Base-by-base conservation (phyloP, 2,797 vertebrate genomes). In the Erpetoichthys calabaricus region DNA sequence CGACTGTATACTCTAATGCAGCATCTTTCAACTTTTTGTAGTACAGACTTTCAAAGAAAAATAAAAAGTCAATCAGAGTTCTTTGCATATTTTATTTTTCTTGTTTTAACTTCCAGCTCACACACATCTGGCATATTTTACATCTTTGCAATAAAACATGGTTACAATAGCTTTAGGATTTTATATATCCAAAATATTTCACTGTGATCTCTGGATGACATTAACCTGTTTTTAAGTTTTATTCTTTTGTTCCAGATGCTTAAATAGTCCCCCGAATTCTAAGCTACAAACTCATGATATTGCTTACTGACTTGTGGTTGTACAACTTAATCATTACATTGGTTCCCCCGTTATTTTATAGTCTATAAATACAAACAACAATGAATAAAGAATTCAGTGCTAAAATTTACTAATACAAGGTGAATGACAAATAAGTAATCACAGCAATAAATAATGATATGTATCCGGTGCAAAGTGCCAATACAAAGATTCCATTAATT, bases 61-160 rank as follows among this genome's bases (percentile, higher is more conserved):
- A 68, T 56, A 78, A 69, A 79, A 81, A 80, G 78, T 70, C 74
- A 86, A 82, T 83, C 85, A 71, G 87, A 91, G 89, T 91, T 91
- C 82, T 96, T 96, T 97, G 94, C 92, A 97, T 96, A 97, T 94
- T 97, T 97, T 94, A 94, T 94, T 97, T 87, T 88, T 91, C 86
- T 84, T 88, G 70, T 84, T 90, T 88, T 67, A 83, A 51, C 82
- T 86, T 88, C 85, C 87, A 92, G 91, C 87, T 91, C 89, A 94
- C 90, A 92, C 88, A 89, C 84, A 85, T 87, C 85, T 91, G 89
- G 94, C 88, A 86, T 95, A 94, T 91, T 92, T 94, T 95, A 97
- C 90, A 97, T 93, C 86, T 95, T 91, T 94, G 92, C 91, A 94
- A 92, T 91, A 93, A 96, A 96, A 94, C 90, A 92, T 92, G 91